Evolutionary conservation across 2,113 vertebrate species (phyloP).

Genomic region (Lasiurus cinereus): DNA sequence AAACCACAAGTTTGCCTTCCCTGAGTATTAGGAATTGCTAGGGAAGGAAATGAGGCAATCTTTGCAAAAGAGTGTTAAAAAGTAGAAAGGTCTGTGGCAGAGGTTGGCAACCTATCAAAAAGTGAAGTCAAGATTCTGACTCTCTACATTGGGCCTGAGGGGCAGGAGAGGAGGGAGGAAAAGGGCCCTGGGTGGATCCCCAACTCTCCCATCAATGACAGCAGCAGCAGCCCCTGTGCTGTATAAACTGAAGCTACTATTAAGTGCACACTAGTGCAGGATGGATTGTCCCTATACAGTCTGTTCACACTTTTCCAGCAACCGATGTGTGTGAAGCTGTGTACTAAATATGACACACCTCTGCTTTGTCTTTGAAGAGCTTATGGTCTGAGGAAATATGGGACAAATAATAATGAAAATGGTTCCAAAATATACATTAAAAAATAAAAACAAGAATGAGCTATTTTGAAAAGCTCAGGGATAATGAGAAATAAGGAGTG

Average conservation of each 20-base stretch:
- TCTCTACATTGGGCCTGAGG: background rate
- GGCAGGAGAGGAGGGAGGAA: background rate
- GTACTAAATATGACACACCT: background rate
- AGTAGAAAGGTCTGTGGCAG: background rate
- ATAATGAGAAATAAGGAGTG: background rate
- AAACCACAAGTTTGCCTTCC: background rate
- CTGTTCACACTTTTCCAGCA: background rate
- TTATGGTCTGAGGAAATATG: background rate
- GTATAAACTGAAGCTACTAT: rapidly evolving
- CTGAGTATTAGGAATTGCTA: background rate
- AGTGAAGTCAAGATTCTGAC: background rate
- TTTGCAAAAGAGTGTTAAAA: background rate
- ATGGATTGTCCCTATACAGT: background rate
- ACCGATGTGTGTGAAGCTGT: background rate
- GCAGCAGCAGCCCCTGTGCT: background rate
- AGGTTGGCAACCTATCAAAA: background rate
- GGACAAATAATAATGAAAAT: background rate
- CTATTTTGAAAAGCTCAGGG: background rate
- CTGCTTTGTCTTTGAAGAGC: background rate
- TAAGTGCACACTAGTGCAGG: rapidly evolving
- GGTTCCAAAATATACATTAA: background rate
- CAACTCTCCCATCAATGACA: background rate
- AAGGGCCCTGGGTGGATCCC: background rate
- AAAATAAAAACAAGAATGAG: background rate
- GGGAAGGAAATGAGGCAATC: background rate